Evolutionary conservation across 2,113 vertebrate genomes (phyloP).

Genomic region (Hemiprocne comata): DNA sequence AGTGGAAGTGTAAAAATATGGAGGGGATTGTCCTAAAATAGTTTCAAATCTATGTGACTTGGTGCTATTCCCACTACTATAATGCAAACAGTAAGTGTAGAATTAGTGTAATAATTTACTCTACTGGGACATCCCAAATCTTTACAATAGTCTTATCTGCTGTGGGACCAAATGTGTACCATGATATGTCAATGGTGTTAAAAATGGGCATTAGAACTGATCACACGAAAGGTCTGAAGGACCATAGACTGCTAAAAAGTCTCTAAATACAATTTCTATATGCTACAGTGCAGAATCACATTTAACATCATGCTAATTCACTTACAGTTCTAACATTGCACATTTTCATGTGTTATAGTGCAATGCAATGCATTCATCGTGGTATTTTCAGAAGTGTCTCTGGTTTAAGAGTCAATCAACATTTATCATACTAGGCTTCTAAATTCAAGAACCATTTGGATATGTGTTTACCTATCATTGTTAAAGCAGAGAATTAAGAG

Average conservation of each 20-base stretch:
- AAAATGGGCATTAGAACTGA: background rate
- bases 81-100: background rate
- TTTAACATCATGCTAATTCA: background rate
- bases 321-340: background rate
- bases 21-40: background rate
- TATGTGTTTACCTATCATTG: background rate
- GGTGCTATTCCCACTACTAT: background rate
- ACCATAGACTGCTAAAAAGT: background rate
- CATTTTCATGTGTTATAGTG: background rate
- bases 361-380: background rate
- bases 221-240: accelerated
- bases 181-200: background rate
- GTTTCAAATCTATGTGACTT: background rate
- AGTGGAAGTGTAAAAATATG: background rate
- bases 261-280: background rate
- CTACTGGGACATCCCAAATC: background rate
- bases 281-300: background rate
- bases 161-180: background rate
- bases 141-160: background rate
- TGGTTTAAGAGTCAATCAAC: background rate
- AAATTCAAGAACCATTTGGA: background rate
- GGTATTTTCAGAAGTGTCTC: background rate
- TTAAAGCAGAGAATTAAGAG: background rate
- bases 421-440: background rate
- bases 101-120: background rate